phyloP scores from a whole-genome alignment of 2,888 invertebrate species.

The Cryptops parisi region DNA sequence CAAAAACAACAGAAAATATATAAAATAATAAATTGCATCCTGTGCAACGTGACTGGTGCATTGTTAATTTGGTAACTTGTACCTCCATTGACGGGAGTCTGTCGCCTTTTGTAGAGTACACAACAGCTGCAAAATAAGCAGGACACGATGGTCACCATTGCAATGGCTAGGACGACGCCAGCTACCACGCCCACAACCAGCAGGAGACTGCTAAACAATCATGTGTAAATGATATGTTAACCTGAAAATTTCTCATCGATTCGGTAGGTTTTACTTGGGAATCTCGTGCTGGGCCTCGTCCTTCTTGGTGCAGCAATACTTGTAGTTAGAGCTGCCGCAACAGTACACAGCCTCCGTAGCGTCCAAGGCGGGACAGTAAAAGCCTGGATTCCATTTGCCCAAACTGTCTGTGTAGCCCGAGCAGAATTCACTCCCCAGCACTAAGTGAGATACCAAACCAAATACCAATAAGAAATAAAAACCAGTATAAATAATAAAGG shows the following conservation, averaged over 20 bases:
- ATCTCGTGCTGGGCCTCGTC: slow-evolving; percentile 20
- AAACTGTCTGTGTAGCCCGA: slow-evolving; percentile 31
- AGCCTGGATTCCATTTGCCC: slow-evolving; percentile 33
- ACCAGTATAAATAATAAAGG: too few species aligned
- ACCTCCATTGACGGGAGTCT: slow-evolving; percentile 22
- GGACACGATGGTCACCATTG: slow-evolving; percentile 27
- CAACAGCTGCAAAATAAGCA: slow-evolving; percentile 32
- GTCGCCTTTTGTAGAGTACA: slow-evolving; percentile 28
- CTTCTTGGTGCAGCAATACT: slow-evolving; percentile 30
- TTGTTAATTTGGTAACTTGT: background rate
- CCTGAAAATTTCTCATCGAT: background rate
- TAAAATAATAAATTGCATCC: too few species aligned
- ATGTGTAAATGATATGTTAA: background rate
- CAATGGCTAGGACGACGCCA: slow-evolving; percentile 27
- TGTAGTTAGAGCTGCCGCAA: slow-evolving; percentile 29
- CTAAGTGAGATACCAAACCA: slow-evolving; percentile 23
- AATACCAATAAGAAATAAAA: too few species aligned
- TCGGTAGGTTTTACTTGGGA: slow-evolving; percentile 18
- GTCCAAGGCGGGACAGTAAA: slow-evolving; percentile 30
- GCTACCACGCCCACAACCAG: slow-evolving; percentile 31
- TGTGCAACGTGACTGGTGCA: too few species aligned
- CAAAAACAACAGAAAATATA: too few species aligned
- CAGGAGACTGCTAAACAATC: slow-evolving; percentile 26
- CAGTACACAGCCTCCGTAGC: slow-evolving; percentile 29
- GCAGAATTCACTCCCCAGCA: slow-evolving; percentile 31